Evolutionary conservation across 2,113 vertebrate species (phyloP), one percentile per base, ranked within the genome.

Genomic region (Limanda limanda): DNA sequence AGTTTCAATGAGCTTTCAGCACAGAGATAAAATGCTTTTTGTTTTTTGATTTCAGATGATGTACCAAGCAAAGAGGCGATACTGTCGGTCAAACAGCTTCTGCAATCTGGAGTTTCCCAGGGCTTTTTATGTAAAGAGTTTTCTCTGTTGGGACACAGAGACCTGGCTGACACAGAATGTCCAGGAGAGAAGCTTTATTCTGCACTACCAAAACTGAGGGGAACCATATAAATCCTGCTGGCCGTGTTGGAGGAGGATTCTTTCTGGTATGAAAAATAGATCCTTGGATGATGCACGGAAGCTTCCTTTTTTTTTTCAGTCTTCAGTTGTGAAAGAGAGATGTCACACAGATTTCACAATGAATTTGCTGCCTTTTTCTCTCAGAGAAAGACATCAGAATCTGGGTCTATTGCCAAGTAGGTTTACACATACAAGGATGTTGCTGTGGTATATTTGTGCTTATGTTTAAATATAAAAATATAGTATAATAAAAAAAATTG

Each of bases 111-210:
- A 67, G 86, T 92, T 59, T 71, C 57, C 52, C 61, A 56, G 18
- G 78, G 80, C 3, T 81, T 82, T 55, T 8, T 94, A 55, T 18
- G 5, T 1, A 65, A 75, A 31, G 2, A 21, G 17, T 94, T 82
- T 71, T 7, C 14, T 35, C 58, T 94, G 31, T 21, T 67, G 1
- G 93, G 92, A 1, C 93, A 94, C 84, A 90, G 76, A 80, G 93
- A 94, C 75, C 5, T 94, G 76, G 80, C 67, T 62, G 3, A 3
- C 0, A 94, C 92, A 1, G 68, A 84, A 31, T 94, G 93, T 74
- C 92, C 93, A 1, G 92, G 93, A 71, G 48, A 71, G 2, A 68
- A 90, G 1, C 84, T 94, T 42, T 90, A 94, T 3, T 35, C 64
- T n/a, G 48, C 48, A 2, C 48, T 94, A 0, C 11, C 82, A 59